Base-by-base conservation (phyloP, 2,797 vertebrate genomes). In the Nasua narica region DNA sequence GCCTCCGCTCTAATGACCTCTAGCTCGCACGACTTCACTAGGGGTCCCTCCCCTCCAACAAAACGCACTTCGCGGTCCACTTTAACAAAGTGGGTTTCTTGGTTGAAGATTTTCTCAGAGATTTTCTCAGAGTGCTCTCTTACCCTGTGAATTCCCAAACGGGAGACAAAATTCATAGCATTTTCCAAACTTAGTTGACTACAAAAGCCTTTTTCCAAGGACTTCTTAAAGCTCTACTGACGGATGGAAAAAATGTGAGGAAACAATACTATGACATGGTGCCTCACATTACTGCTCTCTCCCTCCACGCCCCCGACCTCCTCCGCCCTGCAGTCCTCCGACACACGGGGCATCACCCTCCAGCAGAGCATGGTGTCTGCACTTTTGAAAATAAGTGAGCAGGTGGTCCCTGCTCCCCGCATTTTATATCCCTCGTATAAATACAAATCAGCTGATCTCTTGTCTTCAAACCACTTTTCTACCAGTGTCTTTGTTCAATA, bases 181-280 rank as follows among this genome's bases (percentile, higher is more conserved):
- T 77, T 84, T 70, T n/a, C n/a, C 69, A 76, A 69, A 50, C 16
- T 67, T 69, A 25, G 65, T 77, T 43, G n/a, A 58, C 65, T 50
- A 67, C 5, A 50, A 77, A 62, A 40, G 10, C 12, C 16, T 25
- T 56, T 87, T 48, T 69, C 52, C 62, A 65, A 65, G 62, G 35
- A 83, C 50, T 77, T 72, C 43, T 23, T 70, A 76, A 62, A 37
- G 18, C 27, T 72, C n/a, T 58, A 1, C 46, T 19, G 43, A 52
- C 54, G n/a, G 35, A 7, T 85, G 43, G 10, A 29, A n/a, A 81
- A 40, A 65, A 25, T 27, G 10, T 23, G 23, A 37, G n/a, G 52
- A 32, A 87, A 62, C 16, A 35, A 79, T 4, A 37, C 18, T 25
- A 2, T 70, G 29, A 81, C 32, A 70, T 1, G 14, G 25, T 29